phyloP scores from a whole-genome alignment of 2,797 vertebrate genomes.

The Taenioides sp. region DNA sequence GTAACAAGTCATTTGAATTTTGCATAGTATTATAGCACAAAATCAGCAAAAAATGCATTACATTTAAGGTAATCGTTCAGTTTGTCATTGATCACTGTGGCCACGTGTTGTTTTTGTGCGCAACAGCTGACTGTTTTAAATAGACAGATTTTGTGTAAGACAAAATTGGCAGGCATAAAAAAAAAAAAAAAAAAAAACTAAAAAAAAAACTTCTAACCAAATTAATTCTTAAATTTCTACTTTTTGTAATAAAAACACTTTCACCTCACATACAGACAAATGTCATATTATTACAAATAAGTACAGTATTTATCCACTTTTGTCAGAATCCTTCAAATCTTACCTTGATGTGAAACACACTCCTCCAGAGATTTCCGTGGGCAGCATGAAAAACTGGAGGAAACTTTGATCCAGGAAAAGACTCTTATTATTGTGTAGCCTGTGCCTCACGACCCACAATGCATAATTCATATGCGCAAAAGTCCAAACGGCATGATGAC shows the following conservation, averaged over 20 bases:
- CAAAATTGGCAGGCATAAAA: neutral
- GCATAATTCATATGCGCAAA: conserved; percentile 45
- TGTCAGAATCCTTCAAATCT: conserved; percentile 49
- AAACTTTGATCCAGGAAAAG: conserved; percentile 51
- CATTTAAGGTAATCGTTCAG: neutral
- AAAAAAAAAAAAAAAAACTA: conserved; percentile 5
- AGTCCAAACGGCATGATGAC: conserved; percentile 68
- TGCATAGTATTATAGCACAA: neutral
- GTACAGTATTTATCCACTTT: neutral
- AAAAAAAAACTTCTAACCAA: neutral
- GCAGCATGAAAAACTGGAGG: conserved; percentile 76
- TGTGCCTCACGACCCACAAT: conserved; percentile 47
- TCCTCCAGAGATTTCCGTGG: conserved; percentile 81
- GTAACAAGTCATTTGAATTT: neutral
- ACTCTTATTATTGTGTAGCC: conserved; percentile 41
- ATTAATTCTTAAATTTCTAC: neutral
- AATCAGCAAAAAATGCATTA: neutral
- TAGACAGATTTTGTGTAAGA: neutral
- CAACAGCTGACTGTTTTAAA: conserved; percentile 6
- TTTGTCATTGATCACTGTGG: neutral
- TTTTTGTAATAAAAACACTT: neutral
- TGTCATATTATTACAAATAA: neutral
- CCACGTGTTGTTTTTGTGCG: neutral
- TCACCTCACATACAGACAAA: neutral
- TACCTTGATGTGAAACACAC: conserved; percentile 85